Base-by-base conservation (phyloP, 2,797 vertebrate genomes). In the Semaprochilodus insignis region DNA sequence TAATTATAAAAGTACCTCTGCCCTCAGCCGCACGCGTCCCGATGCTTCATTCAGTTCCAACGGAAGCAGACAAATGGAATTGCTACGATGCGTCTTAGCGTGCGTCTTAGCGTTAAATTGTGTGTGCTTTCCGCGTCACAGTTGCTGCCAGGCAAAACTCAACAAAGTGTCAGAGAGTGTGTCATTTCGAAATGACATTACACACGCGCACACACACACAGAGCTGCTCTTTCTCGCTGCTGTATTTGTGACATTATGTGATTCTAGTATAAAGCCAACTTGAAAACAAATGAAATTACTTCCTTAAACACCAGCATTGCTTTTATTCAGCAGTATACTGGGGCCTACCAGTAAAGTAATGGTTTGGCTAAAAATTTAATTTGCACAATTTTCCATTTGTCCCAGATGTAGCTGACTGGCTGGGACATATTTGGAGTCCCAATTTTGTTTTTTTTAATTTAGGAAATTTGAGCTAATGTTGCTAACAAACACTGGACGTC, bases 21-120 rank as follows among this genome's bases (percentile, higher is more conserved):
- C 8, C 11, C 71, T 54, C 48, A 31, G 16, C n/a, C 4, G 55
- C 15, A 14, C 23, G 51, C 21, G 55, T 60, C 31, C 52, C n/a
- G 34, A 57, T 74, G 2, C 31, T 74, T 36, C 31, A n/a, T 23
- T 74, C 55, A 6, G 5, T 59, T n/a, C 7, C 4, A 55, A 21
- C 14, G 71, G n/a, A 54, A 55, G 27, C 23, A 34, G 51, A 11
- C n/a, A 21, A 60, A 40, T 36, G 31, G 17, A 60, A 74, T 60
- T 31, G 73, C 54, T 57, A 40, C 5, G 52, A 25, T 14, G 27
- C 7, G 19, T 52, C 70, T 27, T 70, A 23, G 67, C 7, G 44
- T 52, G 69, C 16, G 71, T 73, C 51, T 73, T 59, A 27, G 73
- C 73, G 54, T 74, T 74, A 74, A 74, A 74, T 74, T 74, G 73